phyloP scores from a whole-genome alignment of 2,113 vertebrate species.

The Propithecus coquereli region DNA sequence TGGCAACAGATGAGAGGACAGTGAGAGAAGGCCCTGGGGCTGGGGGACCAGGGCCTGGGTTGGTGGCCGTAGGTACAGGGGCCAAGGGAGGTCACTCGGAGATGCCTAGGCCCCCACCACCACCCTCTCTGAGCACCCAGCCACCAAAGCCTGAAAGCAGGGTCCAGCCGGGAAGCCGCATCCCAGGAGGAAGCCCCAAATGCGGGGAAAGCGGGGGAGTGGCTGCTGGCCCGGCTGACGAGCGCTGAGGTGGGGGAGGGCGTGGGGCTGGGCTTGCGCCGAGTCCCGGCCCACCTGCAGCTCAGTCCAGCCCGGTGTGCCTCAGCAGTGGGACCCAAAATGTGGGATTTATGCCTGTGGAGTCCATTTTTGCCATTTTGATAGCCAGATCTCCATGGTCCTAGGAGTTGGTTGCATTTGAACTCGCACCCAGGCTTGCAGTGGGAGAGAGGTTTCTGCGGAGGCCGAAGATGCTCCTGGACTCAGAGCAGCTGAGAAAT shows the following conservation, averaged over 20 bases:
- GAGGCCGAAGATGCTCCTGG: not conserved
- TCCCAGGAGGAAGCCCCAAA: not conserved
- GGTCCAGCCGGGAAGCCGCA: not conserved
- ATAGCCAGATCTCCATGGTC: not conserved
- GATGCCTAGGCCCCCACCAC: not conserved
- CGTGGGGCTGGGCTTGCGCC: not conserved
- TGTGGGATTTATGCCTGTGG: not conserved
- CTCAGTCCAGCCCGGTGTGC: not conserved
- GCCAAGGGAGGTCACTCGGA: not conserved
- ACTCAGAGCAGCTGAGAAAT: too few species aligned
- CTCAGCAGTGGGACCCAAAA: not conserved
- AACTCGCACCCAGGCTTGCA: not conserved
- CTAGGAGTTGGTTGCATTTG: not conserved
- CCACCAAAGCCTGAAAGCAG: not conserved
- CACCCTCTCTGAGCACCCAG: not conserved
- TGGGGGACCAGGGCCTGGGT: not conserved
- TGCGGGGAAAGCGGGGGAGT: not conserved
- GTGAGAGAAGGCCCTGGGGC: not conserved
- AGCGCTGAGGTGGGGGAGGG: not conserved
- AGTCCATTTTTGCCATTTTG: not conserved
- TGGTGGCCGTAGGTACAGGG: too few species aligned
- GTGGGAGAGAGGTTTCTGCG: not conserved
- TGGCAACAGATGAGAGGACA: not conserved
- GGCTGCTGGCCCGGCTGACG: not conserved
- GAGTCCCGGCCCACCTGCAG: not conserved